A percentile compares a stretch with the other conserved stretches of the same genome.
Evolutionary conservation across 2,797 vertebrate genomes (phyloP).

Genomic region (Syngnathus acus): DNA sequence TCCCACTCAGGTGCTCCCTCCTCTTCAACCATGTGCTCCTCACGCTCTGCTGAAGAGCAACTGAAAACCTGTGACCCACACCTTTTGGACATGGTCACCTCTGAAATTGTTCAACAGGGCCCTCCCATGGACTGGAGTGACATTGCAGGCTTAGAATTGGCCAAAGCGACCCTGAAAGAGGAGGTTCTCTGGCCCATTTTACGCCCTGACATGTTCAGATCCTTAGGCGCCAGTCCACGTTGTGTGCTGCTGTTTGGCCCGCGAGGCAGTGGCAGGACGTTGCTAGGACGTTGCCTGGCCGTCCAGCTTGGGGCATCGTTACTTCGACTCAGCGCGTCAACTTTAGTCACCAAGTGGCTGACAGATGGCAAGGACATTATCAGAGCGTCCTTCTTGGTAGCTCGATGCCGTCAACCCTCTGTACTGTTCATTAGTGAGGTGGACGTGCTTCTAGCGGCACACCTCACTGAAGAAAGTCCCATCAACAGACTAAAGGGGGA

Average conservation of each 20-base stretch:
- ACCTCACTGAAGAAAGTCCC: conserved; percentile 87
- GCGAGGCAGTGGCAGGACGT: conserved; percentile 91
- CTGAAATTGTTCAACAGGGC: conserved; percentile 91
- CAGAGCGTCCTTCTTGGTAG: conserved; percentile 90
- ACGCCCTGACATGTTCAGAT: conserved; percentile 92
- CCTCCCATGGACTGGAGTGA: conserved; percentile 95
- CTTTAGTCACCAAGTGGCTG: conserved; percentile 92
- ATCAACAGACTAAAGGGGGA: conserved; percentile 90
- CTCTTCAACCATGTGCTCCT: conserved; percentile 84
- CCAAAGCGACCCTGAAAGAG: conserved; percentile 93
- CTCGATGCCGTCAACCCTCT: conserved; percentile 91
- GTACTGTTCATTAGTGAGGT: conserved; percentile 96
- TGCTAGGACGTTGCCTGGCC: conserved; percentile 90
- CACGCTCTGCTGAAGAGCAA: conserved; percentile 85
- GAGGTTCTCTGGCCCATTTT: conserved; percentile 96
- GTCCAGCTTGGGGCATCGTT: conserved; percentile 93
- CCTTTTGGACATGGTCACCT: conserved; percentile 95
- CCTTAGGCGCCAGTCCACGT: conserved; percentile 83
- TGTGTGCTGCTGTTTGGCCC: conserved; percentile 95
- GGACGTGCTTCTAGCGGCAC: conserved; percentile 88
- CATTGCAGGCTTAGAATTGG: conserved; percentile 92
- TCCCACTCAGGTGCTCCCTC: conserved; percentile 75
- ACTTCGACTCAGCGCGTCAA: conserved; percentile 87
- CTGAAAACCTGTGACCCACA: conserved; percentile 92
- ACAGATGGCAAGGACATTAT: conserved; percentile 92